phyloP scores from a whole-genome alignment of 92 coral and sea anemone genomes.

The Porites evermanni region DNA sequence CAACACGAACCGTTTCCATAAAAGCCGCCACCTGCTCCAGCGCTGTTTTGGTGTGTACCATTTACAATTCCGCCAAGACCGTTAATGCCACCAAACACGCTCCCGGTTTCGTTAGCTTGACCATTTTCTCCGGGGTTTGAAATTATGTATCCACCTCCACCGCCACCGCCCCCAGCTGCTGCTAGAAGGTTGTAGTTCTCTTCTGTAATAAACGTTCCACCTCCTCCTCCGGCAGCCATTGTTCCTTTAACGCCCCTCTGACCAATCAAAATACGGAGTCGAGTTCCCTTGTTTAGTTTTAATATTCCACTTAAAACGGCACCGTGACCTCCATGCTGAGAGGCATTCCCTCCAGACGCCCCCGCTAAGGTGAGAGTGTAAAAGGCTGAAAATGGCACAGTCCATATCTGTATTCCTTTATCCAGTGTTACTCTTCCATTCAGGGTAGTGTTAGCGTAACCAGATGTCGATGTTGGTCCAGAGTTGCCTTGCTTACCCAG shows the following conservation, averaged over 20 bases:
- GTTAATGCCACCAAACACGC: constrained; percentile 38
- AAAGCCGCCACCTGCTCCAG: constrained; percentile 77
- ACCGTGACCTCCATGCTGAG: constrained; percentile 3
- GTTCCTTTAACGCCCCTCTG: constrained; percentile 44
- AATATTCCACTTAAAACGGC: constrained; percentile 45
- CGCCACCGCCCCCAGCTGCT: constrained; percentile 83
- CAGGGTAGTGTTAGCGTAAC: constrained; percentile 53
- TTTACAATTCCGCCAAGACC: constrained; percentile 70
- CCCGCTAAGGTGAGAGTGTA: constrained; percentile 61
- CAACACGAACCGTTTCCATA: constrained; percentile 51
- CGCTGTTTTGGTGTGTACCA: constrained; percentile 6
- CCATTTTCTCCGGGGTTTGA: constrained; percentile 51
- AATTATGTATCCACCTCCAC: constrained; percentile 23
- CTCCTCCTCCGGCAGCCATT: constrained; percentile 67
- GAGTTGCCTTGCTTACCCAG: constrained; percentile 50
- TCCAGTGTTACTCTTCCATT: constrained; percentile 43
- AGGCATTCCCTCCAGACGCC: constrained; percentile 64
- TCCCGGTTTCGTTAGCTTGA: constrained; percentile 37
- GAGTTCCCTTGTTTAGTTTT: constrained; percentile 43
- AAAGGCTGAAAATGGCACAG: constrained; percentile 59
- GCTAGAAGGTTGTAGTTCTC: constrained; percentile 11
- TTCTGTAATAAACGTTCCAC: constrained; percentile 46
- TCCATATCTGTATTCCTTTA: constrained; percentile 70
- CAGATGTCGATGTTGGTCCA: constrained; percentile 56
- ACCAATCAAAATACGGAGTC: constrained; percentile 58